Evolutionary conservation across 2,888 invertebrate genomes (phyloP), one percentile per base, ranked within the genome.

Genomic region (Drosophila merina): DNA sequence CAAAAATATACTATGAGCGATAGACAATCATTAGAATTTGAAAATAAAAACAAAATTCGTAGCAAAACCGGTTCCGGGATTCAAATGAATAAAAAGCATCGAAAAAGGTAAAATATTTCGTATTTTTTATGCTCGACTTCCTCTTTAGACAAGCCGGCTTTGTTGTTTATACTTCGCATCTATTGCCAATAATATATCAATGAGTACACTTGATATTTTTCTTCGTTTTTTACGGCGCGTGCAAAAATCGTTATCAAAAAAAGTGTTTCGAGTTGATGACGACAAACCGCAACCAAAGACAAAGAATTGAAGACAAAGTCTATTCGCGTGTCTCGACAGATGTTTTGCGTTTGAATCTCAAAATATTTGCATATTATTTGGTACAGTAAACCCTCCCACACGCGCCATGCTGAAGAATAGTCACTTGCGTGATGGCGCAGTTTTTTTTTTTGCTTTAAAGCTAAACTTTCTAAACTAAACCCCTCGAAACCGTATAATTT

Each of bases 111-210:
- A 64, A 64, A 45, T 54, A 14, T 52, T 31, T 59, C 45, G 42
- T 4, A 42, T 38, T 64, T 55, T 71, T 79, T 79, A 83, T 86
- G 77, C 67, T 69, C 62, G 54, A 85, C 66, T 79, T 79, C 78
- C 86, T 68, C 68, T 56, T 57, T 42, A 57, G 72, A 44, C 57
- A 67, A 45, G 56, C 42, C 25, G 63, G 14, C 40, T 44, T 47
- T 60, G 50, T 38, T 60, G 33, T 42, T 50, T 9, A 31, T 52
- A 10, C 47, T 47, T 40, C 30, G 26, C 44, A 38, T 51, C 40
- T 33, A 67, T 48, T 57, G 51, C 10, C 45, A 64, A 64, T 67
- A 38, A 67, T 78, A 85, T 75, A 78, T 85, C 79, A 79, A 82
- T 82, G 76, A 36, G 40, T n/a, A 9, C 38, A 42, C 42, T 42